Conservation (phyloP, 1,140 invertebrate species). For the Drosophila kanapiae region DNA sequence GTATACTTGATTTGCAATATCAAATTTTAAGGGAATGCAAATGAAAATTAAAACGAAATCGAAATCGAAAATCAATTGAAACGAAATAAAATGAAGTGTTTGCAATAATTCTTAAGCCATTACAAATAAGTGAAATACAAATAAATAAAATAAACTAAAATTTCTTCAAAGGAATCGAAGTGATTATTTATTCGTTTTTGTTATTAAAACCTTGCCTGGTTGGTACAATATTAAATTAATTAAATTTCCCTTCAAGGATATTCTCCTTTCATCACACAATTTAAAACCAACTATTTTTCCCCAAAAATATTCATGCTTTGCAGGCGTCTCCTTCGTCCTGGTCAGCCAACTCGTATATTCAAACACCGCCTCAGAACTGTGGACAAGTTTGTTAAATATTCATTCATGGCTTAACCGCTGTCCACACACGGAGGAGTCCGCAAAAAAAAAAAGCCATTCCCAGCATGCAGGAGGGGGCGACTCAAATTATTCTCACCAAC, state of each 20-base stretch:
- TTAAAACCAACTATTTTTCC: background rate
- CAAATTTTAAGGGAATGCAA: conserved; percentile 30
- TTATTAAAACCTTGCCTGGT: no score
- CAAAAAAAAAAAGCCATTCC: conserved; percentile 1
- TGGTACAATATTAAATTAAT: conserved; percentile 5
- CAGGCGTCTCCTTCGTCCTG: conserved; percentile 15
- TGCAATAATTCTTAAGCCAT: conserved; percentile 67
- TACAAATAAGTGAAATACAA: conserved; percentile 59
- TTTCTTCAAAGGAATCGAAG: conserved; percentile 56
- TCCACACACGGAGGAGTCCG: conserved; percentile 35
- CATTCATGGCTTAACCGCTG: conserved; percentile 66
- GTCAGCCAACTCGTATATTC: conserved; percentile 60
- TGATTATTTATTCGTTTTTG: conserved; percentile 1
- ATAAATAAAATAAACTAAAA: conserved; percentile 72
- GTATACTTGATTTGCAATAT: conserved; percentile 35
- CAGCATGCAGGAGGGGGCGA: background rate
- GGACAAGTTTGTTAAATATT: conserved; percentile 78
- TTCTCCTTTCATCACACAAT: background rate
- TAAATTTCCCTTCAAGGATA: background rate
- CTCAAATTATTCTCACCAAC: conserved; percentile 45
- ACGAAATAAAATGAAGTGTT: conserved; percentile 48
- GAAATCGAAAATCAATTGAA: conserved; percentile 40
- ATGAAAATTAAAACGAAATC: conserved; percentile 39
- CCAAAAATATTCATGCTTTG: conserved; percentile 25
- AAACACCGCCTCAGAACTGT: conserved; percentile 58